Conservation (phyloP, 2,888 invertebrate species). For the Corbicula japonica region DNA sequence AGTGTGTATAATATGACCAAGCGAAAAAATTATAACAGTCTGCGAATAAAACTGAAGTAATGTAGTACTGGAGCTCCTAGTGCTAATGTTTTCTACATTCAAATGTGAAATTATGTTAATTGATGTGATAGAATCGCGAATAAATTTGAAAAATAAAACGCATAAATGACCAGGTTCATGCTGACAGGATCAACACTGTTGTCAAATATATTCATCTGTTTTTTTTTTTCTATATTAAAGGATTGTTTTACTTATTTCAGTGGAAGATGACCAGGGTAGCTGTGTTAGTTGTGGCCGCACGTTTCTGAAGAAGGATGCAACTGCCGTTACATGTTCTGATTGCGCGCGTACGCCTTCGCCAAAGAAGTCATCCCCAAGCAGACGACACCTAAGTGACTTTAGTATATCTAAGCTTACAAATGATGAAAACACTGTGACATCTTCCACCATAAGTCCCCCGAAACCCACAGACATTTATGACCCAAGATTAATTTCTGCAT, state of each 20-base stretch:
- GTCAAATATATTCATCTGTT: conserved; percentile 4
- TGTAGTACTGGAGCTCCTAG: no score
- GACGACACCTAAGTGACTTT: conserved; percentile 70
- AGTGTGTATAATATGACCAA: no score
- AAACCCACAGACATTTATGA: conserved; percentile 44
- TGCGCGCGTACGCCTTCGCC: conserved; percentile 61
- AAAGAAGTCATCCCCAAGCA: conserved; percentile 22
- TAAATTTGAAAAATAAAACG: no score
- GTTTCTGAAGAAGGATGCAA: conserved; percentile 59
- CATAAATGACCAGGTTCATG: no score
- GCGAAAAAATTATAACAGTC: no score
- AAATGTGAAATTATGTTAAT: no score
- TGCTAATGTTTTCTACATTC: no score
- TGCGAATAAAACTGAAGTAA: no score
- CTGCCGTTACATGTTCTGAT: conserved; percentile 58
- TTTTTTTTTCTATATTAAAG: background rate
- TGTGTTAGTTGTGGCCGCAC: conserved; percentile 69
- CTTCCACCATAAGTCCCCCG: conserved; percentile 19
- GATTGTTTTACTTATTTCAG: conserved; percentile 43
- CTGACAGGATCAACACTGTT: no score
- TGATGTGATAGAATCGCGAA: no score
- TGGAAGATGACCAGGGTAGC: conserved; percentile 67
- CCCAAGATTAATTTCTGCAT: conserved; percentile 43
- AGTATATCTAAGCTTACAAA: conserved; percentile 79
- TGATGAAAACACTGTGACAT: conserved; percentile 42